Evolutionary conservation across 2,797 vertebrate genomes (phyloP), one percentile per base, ranked within the genome.

Genomic region (Zenarchopterus dispar): DNA sequence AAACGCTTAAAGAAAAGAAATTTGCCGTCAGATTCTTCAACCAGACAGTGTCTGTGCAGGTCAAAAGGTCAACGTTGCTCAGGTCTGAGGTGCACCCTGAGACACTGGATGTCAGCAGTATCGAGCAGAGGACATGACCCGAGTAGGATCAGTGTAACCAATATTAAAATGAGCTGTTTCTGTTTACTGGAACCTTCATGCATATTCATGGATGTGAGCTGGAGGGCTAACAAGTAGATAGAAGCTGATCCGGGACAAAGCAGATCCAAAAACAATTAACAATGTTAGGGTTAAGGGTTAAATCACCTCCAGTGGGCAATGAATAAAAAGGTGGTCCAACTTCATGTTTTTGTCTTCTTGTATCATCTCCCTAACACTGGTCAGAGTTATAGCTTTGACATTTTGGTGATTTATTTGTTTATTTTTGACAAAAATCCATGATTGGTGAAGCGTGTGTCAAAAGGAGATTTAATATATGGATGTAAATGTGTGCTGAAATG

Each of bases 161-260:
- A 24, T 16, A 73, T 75, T 42, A 23, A 77, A 81, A 78, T 70
- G 47, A 70, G 53, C 44, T 18, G 1, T 69, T 48, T 52, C 44
- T 57, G 41, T 47, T 52, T 49, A 28, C 21, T 49, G 49, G 42
- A n/a, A 19, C 31, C 8, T 33, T 50, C 31, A 63, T 62, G 5
- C 61, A 78, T 75, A 82, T 75, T 74, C 41, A 78, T 56, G 28
- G 11, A 6, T 13, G 9, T 6, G 21, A 21, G 59, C 64, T 13
- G 1, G 36, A 47, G 17, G 13, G 13, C 18, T 17, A 31, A 17
- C 18, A 19, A 47, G 52, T 21, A 53, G 11, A 57, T 9, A 4
- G 3, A 11, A 10, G 33, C 33, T 36, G 8, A 36, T 11, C 6
- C 19, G 24, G 22, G 9, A 60, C 22, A 5, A 21, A 13, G 21